phyloP scores from a whole-genome alignment of 2,113 vertebrate genomes.

The Polypterus bichir region DNA sequence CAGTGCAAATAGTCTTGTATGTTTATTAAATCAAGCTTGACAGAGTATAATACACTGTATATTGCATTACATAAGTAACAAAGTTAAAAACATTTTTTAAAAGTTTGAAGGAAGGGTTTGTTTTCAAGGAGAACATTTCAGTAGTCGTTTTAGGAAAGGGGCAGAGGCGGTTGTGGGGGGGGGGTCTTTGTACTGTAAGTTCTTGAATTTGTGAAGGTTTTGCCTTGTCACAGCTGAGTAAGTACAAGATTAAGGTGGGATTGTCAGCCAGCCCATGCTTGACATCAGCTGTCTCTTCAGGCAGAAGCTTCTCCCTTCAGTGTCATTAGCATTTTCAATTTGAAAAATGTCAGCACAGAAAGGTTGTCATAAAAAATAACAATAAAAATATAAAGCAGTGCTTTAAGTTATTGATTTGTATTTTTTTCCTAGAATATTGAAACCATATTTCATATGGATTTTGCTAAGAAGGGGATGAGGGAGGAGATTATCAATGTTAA shows the following conservation, averaged over 20 bases:
- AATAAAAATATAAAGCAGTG: slow-evolving; percentile 62
- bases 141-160: too few species aligned
- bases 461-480: slow-evolving; percentile 39
- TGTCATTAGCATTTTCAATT: slow-evolving; percentile 59
- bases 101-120: too few species aligned
- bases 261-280: slow-evolving; percentile 32
- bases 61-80: too few species aligned
- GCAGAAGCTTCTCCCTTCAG: slow-evolving; percentile 43
- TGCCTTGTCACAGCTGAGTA: slow-evolving; percentile 40
- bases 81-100: too few species aligned
- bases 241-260: slow-evolving; percentile 29
- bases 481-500: slow-evolving; percentile 47
- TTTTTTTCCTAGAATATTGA: slow-evolving; percentile 47
- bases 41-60: too few species aligned
- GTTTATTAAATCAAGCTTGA: too few species aligned
- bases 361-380: slow-evolving; percentile 27
- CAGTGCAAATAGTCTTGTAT: too few species aligned
- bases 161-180: too few species aligned
- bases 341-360: slow-evolving; percentile 48
- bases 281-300: slow-evolving; percentile 39
- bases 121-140: too few species aligned
- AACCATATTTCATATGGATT: slow-evolving; percentile 63
- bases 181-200: slow-evolving; percentile 16
- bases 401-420: slow-evolving; percentile 70
- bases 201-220: slow-evolving; percentile 25